phyloP scores from a whole-genome alignment of 2,797 vertebrate species.

The Myotis planiceps region DNA sequence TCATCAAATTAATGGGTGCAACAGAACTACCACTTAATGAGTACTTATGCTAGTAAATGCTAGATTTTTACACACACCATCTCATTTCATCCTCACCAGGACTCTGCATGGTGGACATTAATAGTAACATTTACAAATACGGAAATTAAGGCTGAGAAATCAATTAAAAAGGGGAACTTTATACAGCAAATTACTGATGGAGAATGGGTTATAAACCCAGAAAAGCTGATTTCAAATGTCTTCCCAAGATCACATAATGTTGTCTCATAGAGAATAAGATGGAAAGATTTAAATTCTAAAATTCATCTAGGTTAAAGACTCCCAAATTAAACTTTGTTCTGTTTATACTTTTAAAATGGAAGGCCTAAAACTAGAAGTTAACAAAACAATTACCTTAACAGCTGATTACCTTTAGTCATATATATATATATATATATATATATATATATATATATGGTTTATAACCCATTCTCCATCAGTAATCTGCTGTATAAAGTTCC shows the following conservation, averaged over 20 bases:
- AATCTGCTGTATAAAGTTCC: too few species aligned
- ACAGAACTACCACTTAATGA: not conserved
- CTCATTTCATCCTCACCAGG: not conserved
- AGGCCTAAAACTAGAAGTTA: not conserved
- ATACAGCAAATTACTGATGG: not conserved
- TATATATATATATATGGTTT: too few species aligned
- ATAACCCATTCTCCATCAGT: too few species aligned
- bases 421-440: too few species aligned
- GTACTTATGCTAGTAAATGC: not conserved
- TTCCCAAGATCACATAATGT: not conserved
- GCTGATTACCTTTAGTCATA: not conserved
- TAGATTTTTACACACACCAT: not conserved
- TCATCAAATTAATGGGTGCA: not conserved
- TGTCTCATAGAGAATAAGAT: not conserved
- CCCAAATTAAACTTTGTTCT: not conserved
- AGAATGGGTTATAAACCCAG: not conserved
- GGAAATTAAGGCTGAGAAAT: not conserved
- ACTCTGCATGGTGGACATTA: not conserved
- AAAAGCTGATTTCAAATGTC: not conserved
- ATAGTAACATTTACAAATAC: not conserved
- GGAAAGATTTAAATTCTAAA: not conserved
- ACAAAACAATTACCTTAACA: not conserved
- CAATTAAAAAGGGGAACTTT: not conserved
- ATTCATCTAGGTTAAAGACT: not conserved
- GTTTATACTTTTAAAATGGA: not conserved